These are phyloP conservation scores for Monoplex corrugatus DNA, from an alignment of 2,888 invertebrate genomes.

Conservation along the genomic window DNA sequence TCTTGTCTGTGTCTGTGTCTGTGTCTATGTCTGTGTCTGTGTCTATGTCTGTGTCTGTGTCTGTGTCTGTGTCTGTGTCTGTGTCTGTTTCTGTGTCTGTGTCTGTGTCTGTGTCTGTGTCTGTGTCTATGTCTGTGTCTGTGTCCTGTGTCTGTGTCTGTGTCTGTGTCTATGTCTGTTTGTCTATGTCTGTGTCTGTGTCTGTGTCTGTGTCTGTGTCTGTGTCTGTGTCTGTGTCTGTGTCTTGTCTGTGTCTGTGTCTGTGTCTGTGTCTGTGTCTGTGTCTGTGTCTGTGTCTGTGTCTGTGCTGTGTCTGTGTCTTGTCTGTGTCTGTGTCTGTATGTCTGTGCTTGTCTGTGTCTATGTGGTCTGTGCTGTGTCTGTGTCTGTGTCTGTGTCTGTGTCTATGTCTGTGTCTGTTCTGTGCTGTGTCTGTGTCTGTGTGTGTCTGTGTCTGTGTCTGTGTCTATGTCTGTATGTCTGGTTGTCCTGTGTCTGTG, in stretches of 20 bases:
- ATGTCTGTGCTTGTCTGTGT: no score
- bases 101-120: not conserved
- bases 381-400: no score
- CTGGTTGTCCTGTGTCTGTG: not conserved
- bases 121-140: not conserved
- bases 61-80: not conserved
- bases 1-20: no score
- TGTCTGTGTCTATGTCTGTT: not conserved
- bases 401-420: no score
- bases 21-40: not conserved
- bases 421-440: no score
- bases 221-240: not conserved
- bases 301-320: not conserved
- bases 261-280: not conserved
- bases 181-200: not conserved
- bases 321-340: not conserved
- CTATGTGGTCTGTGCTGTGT: no score
- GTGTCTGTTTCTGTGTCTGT: no score
- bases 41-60: not conserved
- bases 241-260: not conserved
- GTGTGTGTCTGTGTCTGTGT: no score
- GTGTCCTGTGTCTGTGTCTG: not conserved
- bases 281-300: not conserved
- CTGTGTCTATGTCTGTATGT: no score
- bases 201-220: no score